Conservation (phyloP, 1,140 invertebrate genomes). For the Kradibia gibbosae region DNA sequence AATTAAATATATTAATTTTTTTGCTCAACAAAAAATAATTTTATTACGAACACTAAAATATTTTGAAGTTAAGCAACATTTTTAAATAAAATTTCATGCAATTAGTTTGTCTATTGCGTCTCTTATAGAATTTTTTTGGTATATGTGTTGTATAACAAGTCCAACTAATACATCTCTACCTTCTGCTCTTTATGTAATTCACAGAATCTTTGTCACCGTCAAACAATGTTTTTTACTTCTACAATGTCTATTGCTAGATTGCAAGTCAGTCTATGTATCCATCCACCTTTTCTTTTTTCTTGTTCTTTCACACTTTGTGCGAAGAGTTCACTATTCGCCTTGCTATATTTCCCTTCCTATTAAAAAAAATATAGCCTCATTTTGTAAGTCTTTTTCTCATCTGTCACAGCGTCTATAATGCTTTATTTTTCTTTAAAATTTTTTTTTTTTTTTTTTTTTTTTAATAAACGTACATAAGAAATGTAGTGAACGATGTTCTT, state of each 20-base stretch:
- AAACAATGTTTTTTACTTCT: slow-evolving; percentile 40
- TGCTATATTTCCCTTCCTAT: slow-evolving; percentile 12
- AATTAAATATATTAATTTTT: too few relatives aligned
- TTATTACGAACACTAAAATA: too few relatives aligned
- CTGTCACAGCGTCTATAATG: background rate
- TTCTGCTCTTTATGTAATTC: slow-evolving; percentile 11
- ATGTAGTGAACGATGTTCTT: slow-evolving; percentile 4
- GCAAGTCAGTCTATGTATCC: slow-evolving; percentile 16
- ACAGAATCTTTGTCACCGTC: slow-evolving; percentile 43
- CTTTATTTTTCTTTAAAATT: background rate
- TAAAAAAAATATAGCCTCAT: background rate
- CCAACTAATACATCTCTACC: background rate
- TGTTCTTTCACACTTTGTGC: background rate
- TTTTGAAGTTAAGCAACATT: too few relatives aligned
- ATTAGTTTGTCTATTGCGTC: too few relatives aligned
- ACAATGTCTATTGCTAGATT: slow-evolving; percentile 21
- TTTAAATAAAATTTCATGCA: too few relatives aligned
- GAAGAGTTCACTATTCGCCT: slow-evolving; percentile 24
- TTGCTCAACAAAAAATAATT: too few relatives aligned
- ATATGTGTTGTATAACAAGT: background rate
- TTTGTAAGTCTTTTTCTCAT: background rate
- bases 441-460: background rate
- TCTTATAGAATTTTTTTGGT: too few relatives aligned
- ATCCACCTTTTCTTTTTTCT: background rate
- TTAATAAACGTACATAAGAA: background rate